A percentile compares a stretch with the other conserved stretches of the same genome.
Evolutionary conservation across 2,113 vertebrate genomes (phyloP).

Genomic region (Mustela lutreola): DNA sequence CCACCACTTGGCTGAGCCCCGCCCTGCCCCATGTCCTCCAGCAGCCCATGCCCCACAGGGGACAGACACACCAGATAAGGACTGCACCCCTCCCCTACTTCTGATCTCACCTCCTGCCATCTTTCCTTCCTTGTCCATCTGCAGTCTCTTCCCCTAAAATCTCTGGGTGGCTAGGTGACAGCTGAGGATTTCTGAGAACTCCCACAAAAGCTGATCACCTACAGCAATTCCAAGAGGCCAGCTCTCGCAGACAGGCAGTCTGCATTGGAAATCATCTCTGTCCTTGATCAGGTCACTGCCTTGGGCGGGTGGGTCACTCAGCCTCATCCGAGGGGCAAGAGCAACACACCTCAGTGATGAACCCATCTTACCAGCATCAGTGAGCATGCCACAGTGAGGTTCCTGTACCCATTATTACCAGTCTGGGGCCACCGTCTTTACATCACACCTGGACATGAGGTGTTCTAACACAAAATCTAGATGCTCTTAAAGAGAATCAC

Average conservation of each 20-base stretch:
- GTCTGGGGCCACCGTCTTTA: neutral
- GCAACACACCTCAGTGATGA: accelerated
- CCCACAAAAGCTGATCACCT: neutral
- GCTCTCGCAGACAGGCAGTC: neutral
- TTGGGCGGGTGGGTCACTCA: no score
- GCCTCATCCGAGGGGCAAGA: neutral
- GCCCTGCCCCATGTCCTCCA: neutral
- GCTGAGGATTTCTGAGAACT: neutral
- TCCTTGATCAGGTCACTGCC: neutral
- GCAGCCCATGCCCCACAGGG: accelerated
- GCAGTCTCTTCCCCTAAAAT: neutral
- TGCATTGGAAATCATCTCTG: neutral
- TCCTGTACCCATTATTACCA: no score
- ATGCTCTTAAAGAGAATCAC: neutral
- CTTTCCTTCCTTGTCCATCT: neutral
- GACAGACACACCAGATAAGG: accelerated
- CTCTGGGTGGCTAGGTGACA: neutral
- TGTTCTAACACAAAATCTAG: neutral
- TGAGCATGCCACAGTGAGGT: neutral
- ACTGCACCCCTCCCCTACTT: neutral
- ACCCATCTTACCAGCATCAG: no score
- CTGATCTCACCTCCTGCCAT: neutral
- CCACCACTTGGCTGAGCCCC: neutral
- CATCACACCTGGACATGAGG: neutral
- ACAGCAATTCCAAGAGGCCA: neutral